phyloP scores from a whole-genome alignment of 2,888 invertebrate species.

The Coecobrya sp. region DNA sequence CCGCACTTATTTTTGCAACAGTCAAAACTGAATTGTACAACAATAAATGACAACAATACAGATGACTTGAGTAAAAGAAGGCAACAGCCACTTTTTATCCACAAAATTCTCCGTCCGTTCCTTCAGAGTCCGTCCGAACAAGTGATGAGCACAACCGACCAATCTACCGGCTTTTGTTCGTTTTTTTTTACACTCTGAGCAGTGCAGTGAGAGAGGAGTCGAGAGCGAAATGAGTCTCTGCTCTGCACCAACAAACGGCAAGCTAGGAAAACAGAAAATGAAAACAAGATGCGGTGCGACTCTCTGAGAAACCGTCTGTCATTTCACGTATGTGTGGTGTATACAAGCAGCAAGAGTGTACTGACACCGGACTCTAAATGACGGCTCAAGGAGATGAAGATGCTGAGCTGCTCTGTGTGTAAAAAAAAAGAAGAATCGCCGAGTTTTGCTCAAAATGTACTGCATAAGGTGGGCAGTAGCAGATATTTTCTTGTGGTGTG shows the following conservation, averaged over 20 bases:
- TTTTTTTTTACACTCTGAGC: neutral
- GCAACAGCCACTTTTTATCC: neutral
- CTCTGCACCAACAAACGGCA: neutral
- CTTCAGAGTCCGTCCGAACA: neutral
- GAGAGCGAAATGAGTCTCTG: neutral
- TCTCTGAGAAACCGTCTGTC: too few relatives aligned
- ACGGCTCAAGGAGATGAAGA: constrained; percentile 17
- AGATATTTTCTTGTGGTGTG: too few relatives aligned
- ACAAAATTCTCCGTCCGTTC: neutral
- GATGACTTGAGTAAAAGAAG: neutral
- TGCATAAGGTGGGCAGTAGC: too few relatives aligned
- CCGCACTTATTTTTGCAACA: too few relatives aligned
- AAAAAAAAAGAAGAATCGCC: too few relatives aligned
- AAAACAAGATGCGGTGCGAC: too few relatives aligned
- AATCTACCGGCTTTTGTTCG: constrained; percentile 27
- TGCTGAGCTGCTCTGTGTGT: too few relatives aligned
- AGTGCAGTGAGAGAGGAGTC: neutral
- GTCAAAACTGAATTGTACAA: too few relatives aligned
- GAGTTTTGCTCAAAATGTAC: too few relatives aligned
- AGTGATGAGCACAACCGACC: neutral
- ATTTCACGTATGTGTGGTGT: neutral
- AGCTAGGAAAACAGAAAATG: neutral
- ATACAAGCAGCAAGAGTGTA: neutral
- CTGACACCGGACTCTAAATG: constrained; percentile 30
- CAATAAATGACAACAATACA: too few relatives aligned